Evolutionary conservation across 2,888 invertebrate genomes (phyloP).

Genomic region (Epistrophe eligans): DNA sequence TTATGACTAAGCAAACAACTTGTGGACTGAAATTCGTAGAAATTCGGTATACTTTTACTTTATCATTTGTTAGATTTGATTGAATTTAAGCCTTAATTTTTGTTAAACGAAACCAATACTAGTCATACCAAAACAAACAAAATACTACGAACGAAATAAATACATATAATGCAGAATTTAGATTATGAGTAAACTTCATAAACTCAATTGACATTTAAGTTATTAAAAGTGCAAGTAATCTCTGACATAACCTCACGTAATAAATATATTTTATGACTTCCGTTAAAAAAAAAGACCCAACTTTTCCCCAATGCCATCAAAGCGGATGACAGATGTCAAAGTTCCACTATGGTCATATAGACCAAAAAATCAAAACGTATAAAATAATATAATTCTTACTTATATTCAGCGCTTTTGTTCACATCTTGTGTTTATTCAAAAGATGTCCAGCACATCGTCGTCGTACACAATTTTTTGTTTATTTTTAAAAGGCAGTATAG

Average conservation of each 20-base stretch:
- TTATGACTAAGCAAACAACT: too few relatives aligned
- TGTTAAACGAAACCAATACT: too few relatives aligned
- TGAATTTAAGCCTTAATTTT: too few relatives aligned
- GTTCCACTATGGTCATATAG: slow-evolving; percentile 19
- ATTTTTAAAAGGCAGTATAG: slow-evolving; percentile 22
- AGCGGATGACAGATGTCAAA: slow-evolving; percentile 64
- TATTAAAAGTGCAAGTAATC: slow-evolving; percentile 2
- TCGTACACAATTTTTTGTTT: background rate
- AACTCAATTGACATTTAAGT: background rate
- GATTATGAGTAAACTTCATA: background rate
- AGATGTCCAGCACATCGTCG: slow-evolving; percentile 18
- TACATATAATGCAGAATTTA: too few relatives aligned
- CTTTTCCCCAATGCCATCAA: background rate
- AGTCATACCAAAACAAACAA: too few relatives aligned
- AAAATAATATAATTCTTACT: slow-evolving; percentile 31
- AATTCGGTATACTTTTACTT: too few relatives aligned
- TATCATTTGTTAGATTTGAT: too few relatives aligned
- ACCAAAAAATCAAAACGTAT: slow-evolving; percentile 59
- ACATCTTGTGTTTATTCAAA: slow-evolving; percentile 47
- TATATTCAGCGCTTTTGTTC: slow-evolving; percentile 16
- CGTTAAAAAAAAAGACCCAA: slow-evolving; percentile 18
- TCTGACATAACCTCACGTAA: background rate
- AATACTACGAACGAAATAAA: too few relatives aligned
- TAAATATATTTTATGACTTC: slow-evolving; percentile 8
- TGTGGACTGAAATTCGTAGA: too few relatives aligned